Conservation (phyloP, 2,797 vertebrate species). For the Lycodopsis pacificus region DNA sequence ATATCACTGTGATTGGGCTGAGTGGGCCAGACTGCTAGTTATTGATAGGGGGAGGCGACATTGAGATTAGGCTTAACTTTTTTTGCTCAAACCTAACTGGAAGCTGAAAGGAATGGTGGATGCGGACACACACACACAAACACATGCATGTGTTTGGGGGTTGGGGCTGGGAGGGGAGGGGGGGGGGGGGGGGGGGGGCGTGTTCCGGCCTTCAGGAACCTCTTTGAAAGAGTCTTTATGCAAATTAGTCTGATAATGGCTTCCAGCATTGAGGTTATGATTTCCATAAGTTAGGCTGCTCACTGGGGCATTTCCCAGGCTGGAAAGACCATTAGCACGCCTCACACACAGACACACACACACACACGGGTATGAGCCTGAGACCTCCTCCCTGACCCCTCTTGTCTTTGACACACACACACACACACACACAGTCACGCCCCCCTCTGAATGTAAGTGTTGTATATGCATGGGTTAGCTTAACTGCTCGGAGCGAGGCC, state of each 20-base stretch:
- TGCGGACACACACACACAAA: slow-evolving; percentile 13
- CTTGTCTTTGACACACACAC: slow-evolving; percentile 53
- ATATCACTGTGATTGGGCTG: slow-evolving; percentile 61
- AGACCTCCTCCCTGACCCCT: slow-evolving; percentile 69
- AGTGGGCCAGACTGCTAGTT: slow-evolving; percentile 31
- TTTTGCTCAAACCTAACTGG: slow-evolving; percentile 35
- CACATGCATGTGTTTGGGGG: slow-evolving; percentile 15
- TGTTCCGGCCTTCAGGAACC: slow-evolving; percentile 59
- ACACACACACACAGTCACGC: slow-evolving; percentile 45
- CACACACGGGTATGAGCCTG: slow-evolving; percentile 48
- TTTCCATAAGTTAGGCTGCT: slow-evolving; percentile 90
- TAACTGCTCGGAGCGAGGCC: slow-evolving; percentile 59
- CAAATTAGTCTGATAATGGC: slow-evolving; percentile 90
- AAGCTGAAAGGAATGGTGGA: slow-evolving; percentile 50
- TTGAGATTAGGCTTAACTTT: slow-evolving; percentile 52
- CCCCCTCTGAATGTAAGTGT: slow-evolving; percentile 61
- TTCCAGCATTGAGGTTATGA: slow-evolving; percentile 84
- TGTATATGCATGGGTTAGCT: slow-evolving; percentile 77
- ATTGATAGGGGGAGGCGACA: slow-evolving; percentile 43
- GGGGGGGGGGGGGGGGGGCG: slow-evolving; percentile 46
- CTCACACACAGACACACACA: slow-evolving; percentile 32
- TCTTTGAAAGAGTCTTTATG: slow-evolving; percentile 81
- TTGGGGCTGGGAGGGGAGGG: slow-evolving; percentile 15
- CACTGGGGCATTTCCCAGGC: slow-evolving; percentile 74
- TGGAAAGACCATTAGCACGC: slow-evolving; percentile 73